phyloP scores from a whole-genome alignment of 2,888 invertebrate genomes.

The Pseudococcus jackbeardsleyi region DNA sequence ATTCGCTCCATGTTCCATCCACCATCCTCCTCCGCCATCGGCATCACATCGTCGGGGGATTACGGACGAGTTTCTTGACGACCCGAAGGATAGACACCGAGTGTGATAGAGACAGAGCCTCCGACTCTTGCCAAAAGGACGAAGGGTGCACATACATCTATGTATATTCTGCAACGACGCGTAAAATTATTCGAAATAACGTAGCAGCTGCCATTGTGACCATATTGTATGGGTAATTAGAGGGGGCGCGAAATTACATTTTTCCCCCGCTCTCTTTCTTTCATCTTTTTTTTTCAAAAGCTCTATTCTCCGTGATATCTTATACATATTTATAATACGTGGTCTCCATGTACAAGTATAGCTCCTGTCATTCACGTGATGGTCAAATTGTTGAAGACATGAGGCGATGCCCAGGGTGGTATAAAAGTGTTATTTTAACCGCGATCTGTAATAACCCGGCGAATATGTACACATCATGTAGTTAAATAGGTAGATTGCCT shows the following conservation, averaged over 20 bases:
- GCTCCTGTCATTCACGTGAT: not conserved
- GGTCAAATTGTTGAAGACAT: not conserved
- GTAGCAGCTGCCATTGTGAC: constrained; percentile 47
- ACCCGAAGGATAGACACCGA: not conserved
- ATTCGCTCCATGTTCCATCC: not conserved
- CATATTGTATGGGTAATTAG: constrained; percentile 47
- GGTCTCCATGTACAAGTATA: not conserved
- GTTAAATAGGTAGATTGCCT: not conserved
- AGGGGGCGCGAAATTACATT: constrained; percentile 7
- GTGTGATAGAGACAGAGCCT: not conserved
- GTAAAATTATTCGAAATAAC: constrained; percentile 47
- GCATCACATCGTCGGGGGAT: constrained; percentile 4
- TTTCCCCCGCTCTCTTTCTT: not conserved
- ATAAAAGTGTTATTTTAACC: constrained; percentile 26
- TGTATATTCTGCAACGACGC: constrained; percentile 20
- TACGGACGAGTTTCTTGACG: constrained; percentile 23
- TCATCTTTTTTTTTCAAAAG: constrained; percentile 24
- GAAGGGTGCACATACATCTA: constrained; percentile 18
- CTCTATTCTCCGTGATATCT: not conserved
- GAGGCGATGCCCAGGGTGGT: not conserved
- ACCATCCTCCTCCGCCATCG: constrained; percentile 4
- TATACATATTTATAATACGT: constrained; percentile 10
- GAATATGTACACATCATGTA: not conserved
- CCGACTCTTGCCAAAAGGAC: not conserved
- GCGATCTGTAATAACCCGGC: not conserved